phyloP scores from a whole-genome alignment of 2,888 invertebrate genomes.

The Oscheius sp. region DNA sequence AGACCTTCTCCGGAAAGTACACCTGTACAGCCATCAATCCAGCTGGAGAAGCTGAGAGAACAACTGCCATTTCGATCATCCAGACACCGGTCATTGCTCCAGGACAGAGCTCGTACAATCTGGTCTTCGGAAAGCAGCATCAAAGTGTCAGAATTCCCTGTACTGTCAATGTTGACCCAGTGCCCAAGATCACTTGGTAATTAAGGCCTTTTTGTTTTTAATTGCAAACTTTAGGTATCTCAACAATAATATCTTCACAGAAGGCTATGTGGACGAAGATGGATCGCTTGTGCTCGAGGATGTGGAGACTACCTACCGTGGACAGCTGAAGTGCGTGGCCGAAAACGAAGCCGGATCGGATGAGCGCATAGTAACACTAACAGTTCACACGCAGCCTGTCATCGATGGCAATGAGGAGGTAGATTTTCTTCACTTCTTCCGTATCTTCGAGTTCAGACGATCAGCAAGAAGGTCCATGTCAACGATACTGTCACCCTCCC shows the following conservation, averaged over 20 bases:
- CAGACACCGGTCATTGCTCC: conserved; percentile 63
- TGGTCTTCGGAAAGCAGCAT: conserved; percentile 60
- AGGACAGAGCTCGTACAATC: conserved; percentile 68
- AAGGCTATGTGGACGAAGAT: conserved; percentile 61
- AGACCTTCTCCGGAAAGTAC: conserved; percentile 75
- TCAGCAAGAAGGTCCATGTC: conserved; percentile 54
- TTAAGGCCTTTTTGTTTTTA: not conserved
- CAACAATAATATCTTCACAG: conserved; percentile 60
- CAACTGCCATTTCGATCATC: conserved; percentile 56
- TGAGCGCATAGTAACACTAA: conserved; percentile 70
- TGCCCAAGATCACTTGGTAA: conserved; percentile 65
- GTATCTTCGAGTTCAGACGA: conserved; percentile 44
- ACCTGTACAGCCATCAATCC: conserved; percentile 79
- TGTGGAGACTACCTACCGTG: conserved; percentile 44
- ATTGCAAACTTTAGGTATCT: conserved; percentile 45
- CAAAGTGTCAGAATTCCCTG: conserved; percentile 65
- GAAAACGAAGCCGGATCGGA: conserved; percentile 65
- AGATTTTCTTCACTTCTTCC: not conserved
- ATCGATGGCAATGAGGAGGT: conserved; percentile 48
- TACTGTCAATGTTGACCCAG: conserved; percentile 63
- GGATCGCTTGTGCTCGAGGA: conserved; percentile 61
- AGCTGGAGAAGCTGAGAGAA: conserved; percentile 77
- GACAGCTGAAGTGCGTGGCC: conserved; percentile 63
- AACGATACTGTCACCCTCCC: conserved; percentile 67
- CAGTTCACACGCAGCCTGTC: conserved; percentile 70